Evolutionary conservation across 2,113 vertebrate species (phyloP).

Genomic region (Forbesichthys papilliferus): DNA sequence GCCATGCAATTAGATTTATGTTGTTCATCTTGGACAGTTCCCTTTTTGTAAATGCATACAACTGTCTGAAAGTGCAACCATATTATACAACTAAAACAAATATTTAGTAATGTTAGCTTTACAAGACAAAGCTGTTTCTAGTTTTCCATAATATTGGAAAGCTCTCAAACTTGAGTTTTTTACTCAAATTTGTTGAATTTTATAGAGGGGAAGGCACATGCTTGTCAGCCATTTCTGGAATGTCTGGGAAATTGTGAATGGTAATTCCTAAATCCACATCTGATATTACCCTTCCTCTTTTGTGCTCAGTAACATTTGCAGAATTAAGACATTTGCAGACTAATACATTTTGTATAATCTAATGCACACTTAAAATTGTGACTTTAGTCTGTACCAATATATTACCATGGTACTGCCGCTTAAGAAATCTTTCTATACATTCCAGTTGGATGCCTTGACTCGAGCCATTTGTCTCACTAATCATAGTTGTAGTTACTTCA

Average conservation of each 20-base stretch:
- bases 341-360: conserved; percentile 53
- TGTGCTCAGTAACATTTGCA: conserved; percentile 26
- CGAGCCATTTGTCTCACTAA: conserved; percentile 40
- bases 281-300: conserved; percentile 14
- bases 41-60: not conserved
- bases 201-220: not conserved
- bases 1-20: too few species aligned
- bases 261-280: not conserved
- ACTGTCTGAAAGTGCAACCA: not conserved
- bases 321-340: conserved; percentile 19
- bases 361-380: conserved; percentile 26
- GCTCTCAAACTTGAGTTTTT: too few species aligned
- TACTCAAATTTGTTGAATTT: too few species aligned
- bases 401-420: conserved; percentile 64
- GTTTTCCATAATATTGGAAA: too few species aligned
- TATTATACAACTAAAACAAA: conserved; percentile 1
- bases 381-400: conserved; percentile 40
- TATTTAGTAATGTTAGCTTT: not conserved
- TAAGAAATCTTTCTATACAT: conserved; percentile 73
- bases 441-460: conserved; percentile 77
- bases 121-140: not conserved
- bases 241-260: not conserved
- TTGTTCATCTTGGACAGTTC: not conserved
- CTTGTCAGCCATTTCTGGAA: conserved; percentile 1
- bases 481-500: conserved; percentile 27